Evolutionary conservation across 2,888 invertebrate genomes (phyloP).

Genomic region (Sarcophaga rosellei): DNA sequence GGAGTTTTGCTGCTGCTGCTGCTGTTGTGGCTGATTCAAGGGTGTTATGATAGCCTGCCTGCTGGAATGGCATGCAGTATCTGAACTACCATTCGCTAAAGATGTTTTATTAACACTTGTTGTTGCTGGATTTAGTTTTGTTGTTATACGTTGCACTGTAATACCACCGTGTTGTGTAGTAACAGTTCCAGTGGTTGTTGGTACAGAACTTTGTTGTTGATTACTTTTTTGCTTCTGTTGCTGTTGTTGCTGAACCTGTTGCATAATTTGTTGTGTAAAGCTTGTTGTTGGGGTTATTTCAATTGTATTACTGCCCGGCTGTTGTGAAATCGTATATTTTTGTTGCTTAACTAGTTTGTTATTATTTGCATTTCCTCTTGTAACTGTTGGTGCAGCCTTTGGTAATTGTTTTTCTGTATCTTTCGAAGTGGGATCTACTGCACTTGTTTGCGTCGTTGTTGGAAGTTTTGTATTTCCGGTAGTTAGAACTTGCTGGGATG

Average conservation of each 20-base stretch:
- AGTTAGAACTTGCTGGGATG: constrained; percentile 70
- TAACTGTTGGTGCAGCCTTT: constrained; percentile 1
- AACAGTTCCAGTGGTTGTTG: constrained; percentile 67
- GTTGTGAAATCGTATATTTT: constrained; percentile 71
- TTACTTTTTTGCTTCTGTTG: constrained; percentile 67
- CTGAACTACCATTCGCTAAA: constrained; percentile 41
- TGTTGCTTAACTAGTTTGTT: constrained; percentile 62
- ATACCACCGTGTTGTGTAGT: constrained; percentile 70
- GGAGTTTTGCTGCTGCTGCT: constrained; percentile 12
- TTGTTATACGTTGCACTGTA: constrained; percentile 76
- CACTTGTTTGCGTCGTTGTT: constrained; percentile 5
- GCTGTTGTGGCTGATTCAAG: constrained; percentile 54
- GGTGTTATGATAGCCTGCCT: constrained; percentile 73
- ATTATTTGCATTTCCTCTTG: not conserved
- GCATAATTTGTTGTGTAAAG: constrained; percentile 73
- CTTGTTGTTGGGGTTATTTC: constrained; percentile 73
- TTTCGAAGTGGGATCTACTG: constrained; percentile 55
- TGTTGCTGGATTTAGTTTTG: constrained; percentile 62
- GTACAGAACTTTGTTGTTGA: constrained; percentile 64
- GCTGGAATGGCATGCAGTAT: constrained; percentile 43
- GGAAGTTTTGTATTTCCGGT: constrained; percentile 29
- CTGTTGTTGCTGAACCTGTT: constrained; percentile 70
- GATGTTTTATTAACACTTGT: constrained; percentile 67
- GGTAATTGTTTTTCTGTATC: constrained; percentile 69
- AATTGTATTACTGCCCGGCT: constrained; percentile 69